phyloP scores from a whole-genome alignment of 2,797 vertebrate species.

The Philypnodon macrostomus region DNA sequence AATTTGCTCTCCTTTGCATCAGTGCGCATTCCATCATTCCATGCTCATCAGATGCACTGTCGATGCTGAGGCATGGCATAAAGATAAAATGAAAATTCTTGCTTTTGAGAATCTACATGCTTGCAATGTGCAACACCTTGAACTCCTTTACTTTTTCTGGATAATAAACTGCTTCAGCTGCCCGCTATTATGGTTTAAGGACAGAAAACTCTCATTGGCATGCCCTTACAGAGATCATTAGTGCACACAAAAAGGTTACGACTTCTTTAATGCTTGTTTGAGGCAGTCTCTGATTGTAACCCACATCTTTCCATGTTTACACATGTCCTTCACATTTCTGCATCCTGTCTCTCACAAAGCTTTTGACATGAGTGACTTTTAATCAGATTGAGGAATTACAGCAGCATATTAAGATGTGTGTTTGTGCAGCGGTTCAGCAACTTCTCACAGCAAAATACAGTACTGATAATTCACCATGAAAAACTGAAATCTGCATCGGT shows the following conservation, averaged over 20 bases:
- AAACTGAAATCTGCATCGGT: conserved; percentile 57
- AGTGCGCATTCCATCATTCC: conserved; percentile 58
- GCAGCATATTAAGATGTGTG: too few relatives aligned
- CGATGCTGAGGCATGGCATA: conserved; percentile 34
- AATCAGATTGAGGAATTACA: too few relatives aligned
- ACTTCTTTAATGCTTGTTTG: conserved; percentile 58
- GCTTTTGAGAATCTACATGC: conserved; percentile 45
- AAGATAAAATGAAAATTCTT: conserved; percentile 49
- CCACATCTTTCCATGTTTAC: conserved; percentile 42
- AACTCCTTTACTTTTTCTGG: conserved; percentile 63
- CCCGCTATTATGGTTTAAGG: conserved; percentile 54
- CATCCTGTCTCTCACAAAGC: conserved; percentile 45
- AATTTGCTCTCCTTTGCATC: conserved; percentile 65
- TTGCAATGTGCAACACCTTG: conserved; percentile 61
- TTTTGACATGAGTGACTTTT: conserved; percentile 39
- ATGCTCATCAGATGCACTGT: conserved; percentile 58
- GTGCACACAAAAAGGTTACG: conserved; percentile 62
- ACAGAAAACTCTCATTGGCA: conserved; percentile 53
- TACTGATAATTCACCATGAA: conserved; percentile 39
- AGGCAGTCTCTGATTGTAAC: conserved; percentile 41
- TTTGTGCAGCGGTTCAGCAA: conserved; percentile 62
- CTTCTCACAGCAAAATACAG: conserved; percentile 47
- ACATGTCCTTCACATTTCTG: conserved; percentile 68
- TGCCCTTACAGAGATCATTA: conserved; percentile 54
- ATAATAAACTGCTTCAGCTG: conserved; percentile 55